Base-by-base conservation (phyloP, 2,888 invertebrate species). In the Lutraria lutraria region DNA sequence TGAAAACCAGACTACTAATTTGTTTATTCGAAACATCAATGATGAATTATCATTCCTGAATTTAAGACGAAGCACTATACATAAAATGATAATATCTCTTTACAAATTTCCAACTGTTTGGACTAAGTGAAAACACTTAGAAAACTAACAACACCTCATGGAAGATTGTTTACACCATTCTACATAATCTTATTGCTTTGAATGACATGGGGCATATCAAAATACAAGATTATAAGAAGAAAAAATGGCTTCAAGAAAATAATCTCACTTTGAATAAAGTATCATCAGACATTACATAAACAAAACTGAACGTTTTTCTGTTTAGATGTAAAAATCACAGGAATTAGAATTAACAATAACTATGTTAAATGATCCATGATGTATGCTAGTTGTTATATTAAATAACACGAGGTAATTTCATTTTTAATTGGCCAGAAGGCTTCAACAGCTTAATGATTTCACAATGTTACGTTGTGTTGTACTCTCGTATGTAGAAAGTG, bases 41-140 rank as follows among this genome's bases (percentile, higher is more conserved):
- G 76, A 76, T 25, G 76, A 31, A 34, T 76, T 34, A 34, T 76
- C 76, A 76, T 76, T 76, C 76, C 76, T 76, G 76, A 76, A 76
- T 76, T 76, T 8, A 76, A 34, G 34, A 76, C 31, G 34, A 76
- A 76, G 76, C 29, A 76, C 76, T 76, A 31, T 76, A 76, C 76
- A 76, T 34, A 76, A 13, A 76, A 76, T 76, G 76, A 76, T 31
- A 76, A 34, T 31, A 76, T 68, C 34, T 76, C 25, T 25, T 76
- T 16, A 76, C 16, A 76, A 13, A n/a, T 68, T 68, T 68, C 25
- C 63, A 12, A 12, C 12, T 21, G 63, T 68, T 68, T 68, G 4
- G n/a, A 68, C 63, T 25, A 68, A 68, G 63, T n/a, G 63, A 68
- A 12, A 4, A 12, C 19, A 29, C 19, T 19, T 16, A 31, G 15